These are phyloP conservation scores for Aphidius colemani DNA, from an alignment of 2,888 invertebrate species.

Conservation along the genomic window DNA sequence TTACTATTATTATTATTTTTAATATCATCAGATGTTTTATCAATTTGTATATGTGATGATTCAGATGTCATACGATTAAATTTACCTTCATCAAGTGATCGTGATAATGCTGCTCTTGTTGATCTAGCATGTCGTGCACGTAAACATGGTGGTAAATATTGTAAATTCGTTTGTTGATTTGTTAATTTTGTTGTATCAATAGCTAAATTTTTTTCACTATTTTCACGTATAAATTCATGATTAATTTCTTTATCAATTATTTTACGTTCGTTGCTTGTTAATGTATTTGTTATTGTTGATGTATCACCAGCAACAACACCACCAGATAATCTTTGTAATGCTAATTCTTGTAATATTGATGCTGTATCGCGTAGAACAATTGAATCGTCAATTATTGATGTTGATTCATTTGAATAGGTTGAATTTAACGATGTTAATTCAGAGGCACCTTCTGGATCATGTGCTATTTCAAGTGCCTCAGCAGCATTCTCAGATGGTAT, in stretches of 20 bases:
- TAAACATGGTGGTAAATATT: conserved; percentile 65
- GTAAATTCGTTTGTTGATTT: conserved; percentile 42
- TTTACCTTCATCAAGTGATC: conserved; percentile 56
- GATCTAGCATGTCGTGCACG: conserved; percentile 62
- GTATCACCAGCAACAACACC: conserved; percentile 46
- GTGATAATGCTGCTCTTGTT: conserved; percentile 52
- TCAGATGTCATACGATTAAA: conserved; percentile 55
- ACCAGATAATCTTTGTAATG: conserved; percentile 54
- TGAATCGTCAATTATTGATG: conserved; percentile 47
- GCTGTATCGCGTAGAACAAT: conserved; percentile 54
- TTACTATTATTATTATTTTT: conserved; percentile 35
- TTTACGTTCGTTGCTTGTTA: conserved; percentile 47
- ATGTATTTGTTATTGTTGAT: conserved; percentile 26
- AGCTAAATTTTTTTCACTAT: conserved; percentile 53
- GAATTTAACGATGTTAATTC: conserved; percentile 47
- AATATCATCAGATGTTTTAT: conserved; percentile 54
- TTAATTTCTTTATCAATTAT: conserved; percentile 51
- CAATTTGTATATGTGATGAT: conserved; percentile 52
- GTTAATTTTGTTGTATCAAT: conserved; percentile 52
- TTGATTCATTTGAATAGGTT: conserved; percentile 48
- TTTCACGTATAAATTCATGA: conserved; percentile 60
- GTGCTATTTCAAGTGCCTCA: conserved; percentile 53
- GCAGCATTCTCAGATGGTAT: conserved; percentile 56
- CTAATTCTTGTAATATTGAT: conserved; percentile 53
- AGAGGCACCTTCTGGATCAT: conserved; percentile 53